Conservation (phyloP, 2,113 vertebrate species). For the Columba janthina region DNA sequence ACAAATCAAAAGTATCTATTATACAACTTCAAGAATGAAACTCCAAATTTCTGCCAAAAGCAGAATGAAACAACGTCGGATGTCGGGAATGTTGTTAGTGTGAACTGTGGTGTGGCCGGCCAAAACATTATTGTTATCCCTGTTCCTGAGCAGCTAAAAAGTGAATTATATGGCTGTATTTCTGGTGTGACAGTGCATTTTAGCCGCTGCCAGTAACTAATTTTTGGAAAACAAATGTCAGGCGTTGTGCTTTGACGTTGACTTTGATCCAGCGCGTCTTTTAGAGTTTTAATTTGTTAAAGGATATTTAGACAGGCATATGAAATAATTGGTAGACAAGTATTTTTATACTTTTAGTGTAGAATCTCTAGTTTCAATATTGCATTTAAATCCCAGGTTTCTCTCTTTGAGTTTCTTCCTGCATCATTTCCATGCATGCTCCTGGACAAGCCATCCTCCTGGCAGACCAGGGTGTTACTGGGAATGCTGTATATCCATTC, state of each 20-base stretch:
- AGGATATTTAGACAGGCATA: not conserved
- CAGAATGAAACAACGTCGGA: not conserved
- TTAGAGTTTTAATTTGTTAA: not conserved
- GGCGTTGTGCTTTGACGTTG: not conserved
- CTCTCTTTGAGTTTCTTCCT: not conserved
- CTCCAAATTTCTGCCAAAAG: slow-evolving; percentile 43
- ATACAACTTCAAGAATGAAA: slow-evolving; percentile 45
- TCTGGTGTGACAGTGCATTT: slow-evolving; percentile 12
- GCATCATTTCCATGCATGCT: not conserved
- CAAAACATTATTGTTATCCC: not conserved
- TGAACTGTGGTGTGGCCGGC: not conserved
- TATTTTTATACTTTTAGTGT: not conserved
- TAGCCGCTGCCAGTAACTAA: slow-evolving; percentile 22
- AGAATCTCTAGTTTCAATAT: not conserved
- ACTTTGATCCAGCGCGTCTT: not conserved
- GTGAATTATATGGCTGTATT: slow-evolving; percentile 10
- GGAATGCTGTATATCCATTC: not conserved
- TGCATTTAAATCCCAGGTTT: not conserved
- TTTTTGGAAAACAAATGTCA: slow-evolving; percentile 44
- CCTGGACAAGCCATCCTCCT: not conserved
- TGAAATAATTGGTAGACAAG: not conserved
- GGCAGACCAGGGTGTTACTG: not conserved
- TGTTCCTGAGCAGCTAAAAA: slow-evolving; percentile 6
- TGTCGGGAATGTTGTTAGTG: not conserved
- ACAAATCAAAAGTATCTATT: slow-evolving; percentile 52